Base-by-base conservation (phyloP, 2,888 invertebrate species). In the Arctia plantaginis region DNA sequence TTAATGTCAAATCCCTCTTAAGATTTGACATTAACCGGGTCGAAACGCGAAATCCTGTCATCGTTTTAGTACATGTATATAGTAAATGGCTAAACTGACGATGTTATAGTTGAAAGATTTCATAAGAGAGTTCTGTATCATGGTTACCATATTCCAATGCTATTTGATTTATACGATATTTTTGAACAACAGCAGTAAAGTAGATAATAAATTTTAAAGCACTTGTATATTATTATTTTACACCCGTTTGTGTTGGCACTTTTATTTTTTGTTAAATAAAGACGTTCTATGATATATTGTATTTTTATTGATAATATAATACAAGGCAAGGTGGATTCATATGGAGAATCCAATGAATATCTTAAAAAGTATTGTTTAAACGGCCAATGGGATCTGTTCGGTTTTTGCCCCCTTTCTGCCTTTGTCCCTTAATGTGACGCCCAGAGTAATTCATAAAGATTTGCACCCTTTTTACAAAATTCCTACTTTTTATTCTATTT, bases 241-340 rank as follows among this genome's bases (percentile, higher is more conserved):
- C 44, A 33, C 47, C 23, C 23, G 20, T 67, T 47, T 67, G 27
- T 27, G 67, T 67, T 67, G 6, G 47, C 47, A 67, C 30, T 20
- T 47, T 15, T 67, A 41, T 20, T 44, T 62, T 66, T 47, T 67
- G 67, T 67, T 33, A 23, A 67, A 67, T 67, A 67, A 67, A 67
- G 47, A 67, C 13, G 20, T 47, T 44, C 10, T 10, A 20, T 20
- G 27, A 12, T 27, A 0, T 44, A 41, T 10, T 20, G 10, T 30
- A 20, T 67, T 67, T 67, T 67, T 33, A 67, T 67, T 67, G 33
- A 20, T 7, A n/a, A 66, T 13, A 23, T 8, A 20, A 0, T 33
- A 12, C 35, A 35, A 35, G 35, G 6, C 6, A 35, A 35, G n/a
- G n/a, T 35, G 35, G 35, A 35, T n/a, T n/a, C n/a, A n/a, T n/a